Base-by-base conservation (phyloP, 2,113 vertebrate genomes). In the Cromileptes altivelis region DNA sequence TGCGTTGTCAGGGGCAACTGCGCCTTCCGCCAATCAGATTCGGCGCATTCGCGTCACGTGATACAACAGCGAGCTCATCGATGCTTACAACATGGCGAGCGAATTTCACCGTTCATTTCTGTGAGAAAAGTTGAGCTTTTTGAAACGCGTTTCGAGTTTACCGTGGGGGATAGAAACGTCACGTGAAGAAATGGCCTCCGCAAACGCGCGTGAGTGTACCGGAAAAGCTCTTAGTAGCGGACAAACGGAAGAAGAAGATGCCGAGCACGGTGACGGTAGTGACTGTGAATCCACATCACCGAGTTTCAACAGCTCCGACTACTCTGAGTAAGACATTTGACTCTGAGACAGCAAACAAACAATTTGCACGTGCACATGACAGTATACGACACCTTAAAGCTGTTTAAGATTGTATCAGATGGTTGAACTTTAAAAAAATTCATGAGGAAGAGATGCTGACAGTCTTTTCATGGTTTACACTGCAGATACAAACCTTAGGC, bases 1-100 rank as follows among this genome's bases (percentile, higher is more conserved):
- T 42, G 23, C 37, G 94, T 95, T 93, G 93, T 90, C 77, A 91
- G 42, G 86, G 85, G 91, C 89, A 94, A 96, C 95, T 4, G 10
- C 21, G 2, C 27, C n/a, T 6, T 33, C 53, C 2, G 3, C 95
- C 95, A 95, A 95, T 91, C 89, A 82, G 65, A 70, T 0, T 1
- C 8, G 1, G 6, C 40, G 33, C 1, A 12, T 2, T 4, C 0
- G 9, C 4, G 25, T 92, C 94, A 96, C 90, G 78, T 94, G 95
- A 50, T 37, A 37, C 18, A 0, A 2, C 2, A 49, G 10, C 21
- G 18, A 14, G 62, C 77, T 68, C 85, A 61, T 75, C 37, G 0
- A 57, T 70, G 84, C 19, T 61, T 14, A 56, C 88, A 94, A 94
- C 50, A 94, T 92, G 94, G 93, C 94, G 92, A 69, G 37, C 15